phyloP scores from a whole-genome alignment of 2,113 vertebrate species.

The Ginglymostoma cirratum region DNA sequence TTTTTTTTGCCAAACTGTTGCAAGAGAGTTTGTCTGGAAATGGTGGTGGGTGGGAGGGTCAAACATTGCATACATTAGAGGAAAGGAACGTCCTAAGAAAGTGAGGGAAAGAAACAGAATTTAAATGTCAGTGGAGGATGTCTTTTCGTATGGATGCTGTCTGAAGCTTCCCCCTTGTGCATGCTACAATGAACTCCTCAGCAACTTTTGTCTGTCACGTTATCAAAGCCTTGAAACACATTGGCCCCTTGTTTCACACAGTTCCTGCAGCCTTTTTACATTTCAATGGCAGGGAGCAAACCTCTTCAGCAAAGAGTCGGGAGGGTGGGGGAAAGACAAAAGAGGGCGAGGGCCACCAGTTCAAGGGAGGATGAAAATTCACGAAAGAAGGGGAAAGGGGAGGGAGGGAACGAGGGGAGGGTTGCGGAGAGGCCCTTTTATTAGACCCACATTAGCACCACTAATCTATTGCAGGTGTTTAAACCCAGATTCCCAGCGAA shows the following conservation, averaged over 20 bases:
- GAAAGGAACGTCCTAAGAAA: not conserved
- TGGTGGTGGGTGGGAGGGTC: not conserved
- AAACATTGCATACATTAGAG: not conserved
- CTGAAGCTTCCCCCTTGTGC: not conserved
- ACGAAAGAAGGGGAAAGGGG: not conserved
- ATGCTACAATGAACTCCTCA: not conserved
- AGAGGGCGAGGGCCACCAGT: not conserved
- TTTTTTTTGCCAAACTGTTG: not conserved
- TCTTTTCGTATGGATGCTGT: not conserved
- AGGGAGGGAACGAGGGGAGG: not conserved
- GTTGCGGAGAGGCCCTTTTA: not conserved
- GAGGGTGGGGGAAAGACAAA: not conserved
- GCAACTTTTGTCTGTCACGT: not conserved
- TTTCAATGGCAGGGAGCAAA: not conserved
- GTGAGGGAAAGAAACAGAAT: not conserved
- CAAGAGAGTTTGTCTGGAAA: not conserved
- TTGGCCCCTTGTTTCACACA: not conserved
- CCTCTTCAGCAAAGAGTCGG: not conserved
- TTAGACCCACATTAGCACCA: slow-evolving; percentile 26
- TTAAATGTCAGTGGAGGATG: not conserved
- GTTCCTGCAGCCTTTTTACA: not conserved
- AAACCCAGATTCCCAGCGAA: slow-evolving; percentile 21
- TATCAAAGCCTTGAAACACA: not conserved
- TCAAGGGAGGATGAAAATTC: not conserved
- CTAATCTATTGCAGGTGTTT: slow-evolving; percentile 36